Evolutionary conservation across 2,888 invertebrate genomes (phyloP).

Genomic region (Patella caerulea): DNA sequence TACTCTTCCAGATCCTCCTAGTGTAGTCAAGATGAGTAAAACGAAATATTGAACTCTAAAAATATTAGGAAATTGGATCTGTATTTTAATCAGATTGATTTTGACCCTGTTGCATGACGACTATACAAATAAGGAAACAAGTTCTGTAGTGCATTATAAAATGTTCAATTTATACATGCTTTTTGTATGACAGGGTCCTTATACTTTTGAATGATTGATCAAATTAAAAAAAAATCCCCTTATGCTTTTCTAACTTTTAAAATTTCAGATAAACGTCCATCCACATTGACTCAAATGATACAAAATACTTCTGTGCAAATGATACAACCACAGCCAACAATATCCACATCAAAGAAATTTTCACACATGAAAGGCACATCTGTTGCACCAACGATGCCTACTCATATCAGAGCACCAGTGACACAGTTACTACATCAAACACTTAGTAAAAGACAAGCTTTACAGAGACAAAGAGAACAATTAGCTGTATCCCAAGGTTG

Average conservation of each 20-base stretch:
- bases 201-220: too few species aligned
- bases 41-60: too few species aligned
- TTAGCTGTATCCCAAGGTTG: neutral
- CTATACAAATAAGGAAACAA: too few species aligned
- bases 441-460: conserved; percentile 51
- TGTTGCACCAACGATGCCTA: conserved; percentile 14
- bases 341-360: conserved; percentile 5
- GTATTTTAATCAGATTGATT: too few species aligned
- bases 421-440: conserved; percentile 59
- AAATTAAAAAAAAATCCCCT: too few species aligned
- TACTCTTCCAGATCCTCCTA: too few species aligned
- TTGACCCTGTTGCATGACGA: too few species aligned
- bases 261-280: neutral
- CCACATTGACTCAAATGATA: neutral
- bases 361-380: conserved; percentile 18
- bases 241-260: neutral
- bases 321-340: conserved; percentile 43
- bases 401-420: conserved; percentile 45
- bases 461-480: conserved; percentile 28
- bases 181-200: too few species aligned
- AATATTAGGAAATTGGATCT: too few species aligned
- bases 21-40: too few species aligned
- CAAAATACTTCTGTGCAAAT: conserved; percentile 3
- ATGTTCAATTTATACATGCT: too few species aligned
- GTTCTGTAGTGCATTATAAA: too few species aligned